Conservation (phyloP, 2,113 vertebrate species). For the Holacanthus passer region DNA sequence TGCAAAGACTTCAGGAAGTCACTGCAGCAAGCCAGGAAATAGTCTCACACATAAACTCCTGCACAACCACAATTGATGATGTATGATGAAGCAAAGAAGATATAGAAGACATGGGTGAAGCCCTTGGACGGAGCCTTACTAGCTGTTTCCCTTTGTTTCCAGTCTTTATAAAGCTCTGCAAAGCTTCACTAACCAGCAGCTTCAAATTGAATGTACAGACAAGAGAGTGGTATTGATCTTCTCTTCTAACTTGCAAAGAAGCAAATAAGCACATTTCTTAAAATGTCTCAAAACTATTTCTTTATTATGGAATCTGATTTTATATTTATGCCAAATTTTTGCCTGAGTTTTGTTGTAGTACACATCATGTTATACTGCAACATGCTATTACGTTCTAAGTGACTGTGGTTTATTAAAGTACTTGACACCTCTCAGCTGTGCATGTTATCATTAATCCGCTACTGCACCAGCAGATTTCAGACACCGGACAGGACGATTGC, state of each 20-base stretch:
- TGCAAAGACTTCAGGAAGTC: neutral
- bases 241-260: too few species aligned
- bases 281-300: neutral
- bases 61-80: neutral
- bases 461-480: neutral
- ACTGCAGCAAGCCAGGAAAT: neutral
- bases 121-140: neutral
- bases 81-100: neutral
- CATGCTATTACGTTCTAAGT: neutral
- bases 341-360: neutral
- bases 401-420: neutral
- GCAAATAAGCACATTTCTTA: neutral
- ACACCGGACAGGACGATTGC: neutral
- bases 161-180: neutral
- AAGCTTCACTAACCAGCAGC: neutral
- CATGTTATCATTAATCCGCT: slow-evolving; percentile 39
- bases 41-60: neutral
- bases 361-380: neutral
- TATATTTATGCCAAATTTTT: neutral
- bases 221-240: neutral
- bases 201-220: slow-evolving; percentile 1
- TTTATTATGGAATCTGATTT: neutral
- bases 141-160: neutral
- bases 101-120: too few species aligned
- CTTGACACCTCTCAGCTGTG: slow-evolving; percentile 23